These are phyloP conservation scores for Anhinga rufa DNA, from an alignment of 2,113 vertebrate species.

Conservation along the genomic window DNA sequence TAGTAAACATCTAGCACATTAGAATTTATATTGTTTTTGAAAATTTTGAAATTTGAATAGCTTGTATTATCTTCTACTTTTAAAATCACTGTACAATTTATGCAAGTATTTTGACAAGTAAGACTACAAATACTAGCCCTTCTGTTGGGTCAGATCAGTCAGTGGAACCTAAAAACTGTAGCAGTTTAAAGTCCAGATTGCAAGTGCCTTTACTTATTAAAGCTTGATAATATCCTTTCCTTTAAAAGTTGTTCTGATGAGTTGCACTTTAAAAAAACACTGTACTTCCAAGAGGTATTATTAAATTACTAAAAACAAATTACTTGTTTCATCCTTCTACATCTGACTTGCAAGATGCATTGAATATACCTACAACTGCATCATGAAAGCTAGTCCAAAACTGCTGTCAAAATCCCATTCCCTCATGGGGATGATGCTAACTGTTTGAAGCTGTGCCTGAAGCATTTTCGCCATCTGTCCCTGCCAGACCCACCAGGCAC, in stretches of 20 bases:
- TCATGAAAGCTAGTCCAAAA: background rate
- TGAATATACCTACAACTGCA: background rate
- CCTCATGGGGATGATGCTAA: background rate
- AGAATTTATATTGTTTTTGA: background rate
- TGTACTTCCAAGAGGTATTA: background rate
- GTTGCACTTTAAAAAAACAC: background rate
- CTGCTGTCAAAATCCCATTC: background rate
- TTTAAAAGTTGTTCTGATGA: background rate
- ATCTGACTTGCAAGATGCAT: background rate
- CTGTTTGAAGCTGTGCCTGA: background rate
- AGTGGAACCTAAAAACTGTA: background rate
- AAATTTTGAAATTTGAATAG: background rate
- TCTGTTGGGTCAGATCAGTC: background rate
- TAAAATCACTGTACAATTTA: background rate
- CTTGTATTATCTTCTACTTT: background rate
- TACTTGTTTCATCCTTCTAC: background rate
- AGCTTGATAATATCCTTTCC: background rate
- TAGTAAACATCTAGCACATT: background rate
- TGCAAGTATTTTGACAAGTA: background rate
- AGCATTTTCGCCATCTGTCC: accelerated
- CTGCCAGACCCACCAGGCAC: background rate
- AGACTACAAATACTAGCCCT: background rate
- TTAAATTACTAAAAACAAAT: background rate
- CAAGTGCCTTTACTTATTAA: background rate
- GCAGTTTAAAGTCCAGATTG: background rate